These are phyloP conservation scores for Rhynchophorus ferrugineus DNA, from an alignment of 1,140 invertebrate species.

Conservation along the genomic window DNA sequence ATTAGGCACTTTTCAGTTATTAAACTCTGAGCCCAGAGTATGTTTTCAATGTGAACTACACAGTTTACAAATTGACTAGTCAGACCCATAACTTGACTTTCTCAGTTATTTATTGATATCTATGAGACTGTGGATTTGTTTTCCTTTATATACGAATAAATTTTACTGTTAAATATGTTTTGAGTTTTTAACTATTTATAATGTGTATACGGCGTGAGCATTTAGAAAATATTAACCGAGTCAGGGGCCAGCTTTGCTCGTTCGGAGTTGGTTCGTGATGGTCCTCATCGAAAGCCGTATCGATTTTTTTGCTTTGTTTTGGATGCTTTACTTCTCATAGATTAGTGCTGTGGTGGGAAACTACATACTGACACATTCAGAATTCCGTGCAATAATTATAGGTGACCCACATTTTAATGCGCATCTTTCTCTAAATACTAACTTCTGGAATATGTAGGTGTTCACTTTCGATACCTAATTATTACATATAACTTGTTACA, in stretches of 20 bases:
- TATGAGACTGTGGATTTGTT: constrained; percentile 24
- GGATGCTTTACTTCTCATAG: neutral
- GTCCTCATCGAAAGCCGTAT: neutral
- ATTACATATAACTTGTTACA: too few species aligned
- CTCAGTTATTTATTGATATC: constrained; percentile 24
- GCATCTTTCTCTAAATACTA: too few species aligned
- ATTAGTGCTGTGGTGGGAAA: neutral
- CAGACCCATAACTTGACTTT: constrained; percentile 14
- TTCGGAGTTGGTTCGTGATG: too few species aligned
- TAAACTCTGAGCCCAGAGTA: neutral
- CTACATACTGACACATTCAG: neutral
- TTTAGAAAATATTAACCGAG: neutral
- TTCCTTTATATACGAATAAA: constrained; percentile 17
- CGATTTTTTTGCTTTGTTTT: neutral
- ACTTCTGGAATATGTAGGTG: too few species aligned
- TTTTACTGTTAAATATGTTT: constrained; percentile 11
- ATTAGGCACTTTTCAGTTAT: too few species aligned
- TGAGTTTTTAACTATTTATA: constrained; percentile 12
- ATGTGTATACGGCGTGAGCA: constrained; percentile 2
- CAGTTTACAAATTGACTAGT: constrained; percentile 7
- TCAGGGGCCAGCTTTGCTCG: too few species aligned
- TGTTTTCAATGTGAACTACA: neutral
- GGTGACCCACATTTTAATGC: neutral
- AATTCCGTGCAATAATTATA: neutral
- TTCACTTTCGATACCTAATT: too few species aligned